Conservation (phyloP, 2,888 invertebrate species). For the Hyppa rectilinea region DNA sequence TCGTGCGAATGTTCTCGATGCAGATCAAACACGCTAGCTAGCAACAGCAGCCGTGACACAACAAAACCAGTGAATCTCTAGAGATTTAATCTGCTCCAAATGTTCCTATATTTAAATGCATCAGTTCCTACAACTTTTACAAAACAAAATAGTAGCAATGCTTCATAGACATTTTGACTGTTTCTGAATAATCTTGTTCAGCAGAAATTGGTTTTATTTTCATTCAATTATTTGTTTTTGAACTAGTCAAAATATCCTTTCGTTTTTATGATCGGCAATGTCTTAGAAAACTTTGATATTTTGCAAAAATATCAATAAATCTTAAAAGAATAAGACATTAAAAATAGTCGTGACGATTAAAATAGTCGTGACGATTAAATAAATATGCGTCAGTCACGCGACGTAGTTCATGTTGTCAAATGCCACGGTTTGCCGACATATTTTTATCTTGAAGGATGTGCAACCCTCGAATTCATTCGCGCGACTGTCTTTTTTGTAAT, state of each 20-base stretch:
- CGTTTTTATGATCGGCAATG: not conserved
- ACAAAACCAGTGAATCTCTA: not conserved
- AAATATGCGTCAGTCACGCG: not conserved
- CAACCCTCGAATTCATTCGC: conserved; percentile 28
- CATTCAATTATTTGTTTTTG: conserved; percentile 7
- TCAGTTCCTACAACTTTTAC: conserved; percentile 41
- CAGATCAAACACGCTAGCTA: conserved; percentile 26
- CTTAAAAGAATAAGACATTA: not conserved
- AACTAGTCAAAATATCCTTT: conserved; percentile 21
- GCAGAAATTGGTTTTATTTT: conserved; percentile 12
- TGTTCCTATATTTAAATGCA: conserved; percentile 47
- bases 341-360: conserved; percentile 13
- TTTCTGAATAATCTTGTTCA: conserved; percentile 7
- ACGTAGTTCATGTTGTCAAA: conserved; percentile 2
- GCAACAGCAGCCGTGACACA: not conserved
- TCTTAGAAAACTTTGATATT: not conserved
- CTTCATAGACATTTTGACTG: conserved; percentile 11
- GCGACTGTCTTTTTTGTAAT: conserved; percentile 50
- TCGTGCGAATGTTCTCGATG: conserved; percentile 37
- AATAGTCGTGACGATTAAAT: conserved; percentile 5
- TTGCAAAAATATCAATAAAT: conserved; percentile 14
- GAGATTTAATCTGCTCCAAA: conserved; percentile 7
- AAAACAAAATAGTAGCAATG: conserved; percentile 17
- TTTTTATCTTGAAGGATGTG: conserved; percentile 25
- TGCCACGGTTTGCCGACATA: not conserved